These are phyloP conservation scores for Gambelia wislizenii DNA, from an alignment of 2,797 vertebrate species.

Conservation along the genomic window DNA sequence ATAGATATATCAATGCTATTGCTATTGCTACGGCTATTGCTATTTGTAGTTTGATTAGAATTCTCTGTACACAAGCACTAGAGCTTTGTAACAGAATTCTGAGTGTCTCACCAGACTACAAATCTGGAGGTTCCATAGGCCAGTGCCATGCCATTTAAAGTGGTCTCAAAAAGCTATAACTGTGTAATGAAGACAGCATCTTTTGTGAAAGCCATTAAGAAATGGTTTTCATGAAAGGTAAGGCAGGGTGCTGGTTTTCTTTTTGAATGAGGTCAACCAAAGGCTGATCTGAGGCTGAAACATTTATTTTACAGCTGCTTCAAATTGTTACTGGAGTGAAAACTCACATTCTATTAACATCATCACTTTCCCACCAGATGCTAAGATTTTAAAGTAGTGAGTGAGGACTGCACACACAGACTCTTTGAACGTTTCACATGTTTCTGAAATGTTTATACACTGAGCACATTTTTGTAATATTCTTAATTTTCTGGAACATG, in stretches of 20 bases:
- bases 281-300: conserved; percentile 5
- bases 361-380: background rate
- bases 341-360: conserved; percentile 22
- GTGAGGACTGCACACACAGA: background rate
- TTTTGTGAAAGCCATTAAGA: background rate
- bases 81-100: too few species aligned
- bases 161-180: too few species aligned
- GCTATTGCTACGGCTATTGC: too few species aligned
- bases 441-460: conserved; percentile 10
- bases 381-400: conserved; percentile 36
- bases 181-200: too few species aligned
- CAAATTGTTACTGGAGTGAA: conserved; percentile 26
- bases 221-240: conserved; percentile 10
- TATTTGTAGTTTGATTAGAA: too few species aligned
- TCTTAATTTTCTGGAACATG: background rate
- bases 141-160: too few species aligned
- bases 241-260: background rate
- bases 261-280: conserved; percentile 3
- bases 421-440: conserved; percentile 11
- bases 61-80: too few species aligned
- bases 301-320: conserved; percentile 30
- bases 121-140: too few species aligned
- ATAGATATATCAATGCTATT: too few species aligned
- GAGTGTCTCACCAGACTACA: too few species aligned
- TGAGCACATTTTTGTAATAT: conserved; percentile 10